Evolutionary conservation across 1,140 invertebrate genomes (phyloP), one percentile per base, ranked within the genome.

Genomic region (Dendroctonus valens): DNA sequence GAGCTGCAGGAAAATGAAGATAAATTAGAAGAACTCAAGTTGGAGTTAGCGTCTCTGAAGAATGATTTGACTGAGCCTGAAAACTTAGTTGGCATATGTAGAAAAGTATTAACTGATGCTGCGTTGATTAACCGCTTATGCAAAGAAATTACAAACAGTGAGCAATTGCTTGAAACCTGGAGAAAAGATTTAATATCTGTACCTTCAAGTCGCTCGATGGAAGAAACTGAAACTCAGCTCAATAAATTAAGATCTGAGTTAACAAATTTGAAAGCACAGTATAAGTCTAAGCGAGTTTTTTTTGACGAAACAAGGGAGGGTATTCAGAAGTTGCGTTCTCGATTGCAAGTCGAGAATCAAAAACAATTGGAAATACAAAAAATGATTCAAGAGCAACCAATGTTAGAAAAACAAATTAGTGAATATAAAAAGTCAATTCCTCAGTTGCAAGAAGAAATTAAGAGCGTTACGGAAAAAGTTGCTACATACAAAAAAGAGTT

Each of bases 191-290:
- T 81, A 1, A 75, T 80, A 41, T 75, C 78, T 26, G 63, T 83
- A 0, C 77, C 79, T 54, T 79, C 76, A 37, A 74, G 78, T 26
- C 79, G 79, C 5, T 79, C 79, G 2, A 78, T 80, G 59, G 79
- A 82, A 55, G 81, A 81, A 60, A 65, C 81, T 15, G 81, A 83
- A 65, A 75, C 74, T 48, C 75, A 80, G 55, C 70, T 83, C 11
- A 70, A 69, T 59, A 76, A 78, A 37, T 68, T 78, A 15, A 82
- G 83, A 70, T 75, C 76, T 58, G 80, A 77, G 57, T 50, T 76
- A 41, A 65, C 15, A 15, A 69, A 71, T 52, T 44, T 68, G 7
- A 63, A 68, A 57, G 60, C 70, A 52, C 63, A 69, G 26, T 57
- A 49, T 11, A 63, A 62, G 40, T 9, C 44, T 9, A 68, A 62